Evolutionary conservation across 2,888 invertebrate genomes (phyloP).

Genomic region (Melolontha melolontha): DNA sequence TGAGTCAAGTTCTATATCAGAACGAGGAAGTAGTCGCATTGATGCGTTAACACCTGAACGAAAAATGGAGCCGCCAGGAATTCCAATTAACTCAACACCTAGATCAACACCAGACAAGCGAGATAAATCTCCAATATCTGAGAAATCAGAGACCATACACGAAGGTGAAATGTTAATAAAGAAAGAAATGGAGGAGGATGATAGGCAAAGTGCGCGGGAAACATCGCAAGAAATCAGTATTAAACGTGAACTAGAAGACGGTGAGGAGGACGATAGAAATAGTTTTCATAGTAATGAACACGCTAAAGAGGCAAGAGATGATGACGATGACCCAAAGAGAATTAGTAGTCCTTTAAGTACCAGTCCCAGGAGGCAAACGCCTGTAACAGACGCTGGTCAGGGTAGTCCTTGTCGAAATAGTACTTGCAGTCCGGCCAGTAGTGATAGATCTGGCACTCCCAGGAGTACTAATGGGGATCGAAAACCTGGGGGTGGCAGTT

Average conservation of each 20-base stretch:
- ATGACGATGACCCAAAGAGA: constrained; percentile 59
- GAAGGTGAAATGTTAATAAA: constrained; percentile 68
- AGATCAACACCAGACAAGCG: constrained; percentile 79
- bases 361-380: constrained; percentile 57
- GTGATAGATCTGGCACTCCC: constrained; percentile 82
- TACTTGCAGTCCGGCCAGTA: constrained; percentile 79
- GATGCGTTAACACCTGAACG: constrained; percentile 87
- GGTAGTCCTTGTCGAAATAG: constrained; percentile 73
- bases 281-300: constrained; percentile 63
- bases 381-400: constrained; percentile 61
- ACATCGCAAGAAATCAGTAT: constrained; percentile 65
- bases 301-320: constrained; percentile 55
- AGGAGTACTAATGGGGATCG: constrained; percentile 73
- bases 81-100: constrained; percentile 69
- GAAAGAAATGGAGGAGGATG: constrained; percentile 74
- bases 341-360: constrained; percentile 60
- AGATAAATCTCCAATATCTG: constrained; percentile 72
- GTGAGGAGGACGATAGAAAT: constrained; percentile 64
- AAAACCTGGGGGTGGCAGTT: constrained; percentile 74
- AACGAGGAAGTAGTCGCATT: constrained; percentile 82
- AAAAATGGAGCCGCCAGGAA: constrained; percentile 74
- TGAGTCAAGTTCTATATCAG: constrained; percentile 89
- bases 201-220: constrained; percentile 62
- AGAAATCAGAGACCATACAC: constrained; percentile 59
- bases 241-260: constrained; percentile 61